Conservation (phyloP, 2,888 invertebrate genomes). For the Axea sp. region DNA sequence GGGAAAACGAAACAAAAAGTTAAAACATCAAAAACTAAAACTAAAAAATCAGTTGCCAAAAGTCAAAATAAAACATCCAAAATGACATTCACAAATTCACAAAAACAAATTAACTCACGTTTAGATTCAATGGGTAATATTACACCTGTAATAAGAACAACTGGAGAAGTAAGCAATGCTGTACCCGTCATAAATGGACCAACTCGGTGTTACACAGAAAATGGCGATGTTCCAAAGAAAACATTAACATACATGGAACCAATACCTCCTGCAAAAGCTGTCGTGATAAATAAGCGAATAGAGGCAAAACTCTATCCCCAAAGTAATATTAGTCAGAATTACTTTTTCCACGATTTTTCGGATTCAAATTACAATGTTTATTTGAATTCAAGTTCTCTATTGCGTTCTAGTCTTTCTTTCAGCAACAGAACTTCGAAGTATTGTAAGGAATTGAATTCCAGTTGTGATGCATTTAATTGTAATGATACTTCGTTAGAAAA, state of each 20-base stretch:
- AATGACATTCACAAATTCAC: conserved; percentile 63
- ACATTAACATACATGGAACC: conserved; percentile 74
- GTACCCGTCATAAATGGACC: conserved; percentile 81
- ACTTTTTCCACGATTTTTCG: conserved; percentile 65
- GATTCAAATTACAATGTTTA: conserved; percentile 46
- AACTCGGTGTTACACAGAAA: conserved; percentile 69
- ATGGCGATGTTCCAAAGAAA: conserved; percentile 67
- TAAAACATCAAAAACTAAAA: conserved; percentile 57
- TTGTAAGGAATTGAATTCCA: conserved; percentile 13
- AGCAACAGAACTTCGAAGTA: conserved; percentile 16
- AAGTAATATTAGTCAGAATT: conserved; percentile 68
- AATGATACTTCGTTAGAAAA: conserved; percentile 18
- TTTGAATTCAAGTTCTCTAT: conserved; percentile 25
- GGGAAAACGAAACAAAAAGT: conserved; percentile 18
- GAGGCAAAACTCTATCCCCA: conserved; percentile 76
- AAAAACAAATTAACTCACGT: conserved; percentile 70
- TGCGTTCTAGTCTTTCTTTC: conserved; percentile 49
- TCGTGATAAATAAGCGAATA: conserved; percentile 74
- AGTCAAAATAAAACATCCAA: conserved; percentile 58
- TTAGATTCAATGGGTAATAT: conserved; percentile 73
- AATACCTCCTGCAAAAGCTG: conserved; percentile 74
- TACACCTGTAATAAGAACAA: conserved; percentile 73
- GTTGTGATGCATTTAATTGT: conserved; percentile 34
- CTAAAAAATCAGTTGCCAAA: conserved; percentile 62
- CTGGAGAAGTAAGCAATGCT: conserved; percentile 74